These are phyloP conservation scores for Neosilurus hyrtlii DNA, from an alignment of 2,797 vertebrate species.

Conservation along the genomic window DNA sequence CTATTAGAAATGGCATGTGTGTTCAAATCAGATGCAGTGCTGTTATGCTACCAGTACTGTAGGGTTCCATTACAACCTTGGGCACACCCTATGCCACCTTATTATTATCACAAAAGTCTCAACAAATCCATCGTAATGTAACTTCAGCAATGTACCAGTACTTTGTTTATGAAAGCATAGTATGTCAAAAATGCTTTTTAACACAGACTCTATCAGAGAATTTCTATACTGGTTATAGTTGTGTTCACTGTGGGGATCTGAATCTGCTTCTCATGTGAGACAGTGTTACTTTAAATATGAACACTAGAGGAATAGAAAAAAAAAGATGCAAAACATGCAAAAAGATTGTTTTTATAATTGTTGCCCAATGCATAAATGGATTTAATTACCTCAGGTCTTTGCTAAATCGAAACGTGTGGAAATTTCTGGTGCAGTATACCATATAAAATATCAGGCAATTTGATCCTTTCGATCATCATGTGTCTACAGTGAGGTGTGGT, in stretches of 20 bases:
- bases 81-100: not conserved
- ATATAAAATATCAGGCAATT: not conserved
- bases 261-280: not conserved
- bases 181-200: not conserved
- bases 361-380: not conserved
- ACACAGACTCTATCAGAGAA: not conserved
- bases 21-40: not conserved
- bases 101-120: not conserved
- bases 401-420: not conserved
- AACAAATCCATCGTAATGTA: not conserved
- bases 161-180: constrained; percentile 6
- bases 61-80: not conserved
- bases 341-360: not conserved
- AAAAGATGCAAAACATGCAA: too few relatives aligned
- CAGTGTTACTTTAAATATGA: not conserved
- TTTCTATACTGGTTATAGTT: not conserved
- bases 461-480: not conserved
- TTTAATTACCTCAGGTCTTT: not conserved
- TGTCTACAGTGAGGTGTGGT: not conserved
- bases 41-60: not conserved
- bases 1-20: not conserved
- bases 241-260: not conserved
- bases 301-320: not conserved
- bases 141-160: not conserved
- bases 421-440: not conserved